A percentile compares a stretch with the other conserved stretches of the same genome.
Evolutionary conservation across 1,140 invertebrate genomes (phyloP).

Genomic region (Caenorhabditis tropicalis): DNA sequence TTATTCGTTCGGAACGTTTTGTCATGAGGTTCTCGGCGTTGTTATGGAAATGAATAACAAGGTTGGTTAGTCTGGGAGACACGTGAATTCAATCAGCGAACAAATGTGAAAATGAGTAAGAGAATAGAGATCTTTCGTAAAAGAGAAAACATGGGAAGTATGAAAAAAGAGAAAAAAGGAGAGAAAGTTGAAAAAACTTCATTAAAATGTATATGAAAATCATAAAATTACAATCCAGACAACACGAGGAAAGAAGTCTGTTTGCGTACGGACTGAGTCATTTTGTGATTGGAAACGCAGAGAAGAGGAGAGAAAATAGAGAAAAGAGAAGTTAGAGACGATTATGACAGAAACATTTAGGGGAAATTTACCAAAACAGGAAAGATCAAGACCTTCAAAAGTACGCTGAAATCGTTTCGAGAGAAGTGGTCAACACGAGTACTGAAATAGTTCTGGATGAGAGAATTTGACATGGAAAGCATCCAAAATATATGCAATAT

Average conservation of each 20-base stretch:
- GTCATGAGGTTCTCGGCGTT: background rate
- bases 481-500: background rate
- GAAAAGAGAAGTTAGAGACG: background rate
- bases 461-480: background rate
- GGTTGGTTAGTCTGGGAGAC: too few relatives aligned
- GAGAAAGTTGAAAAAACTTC: background rate
- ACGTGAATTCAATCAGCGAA: too few relatives aligned
- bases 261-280: background rate
- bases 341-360: background rate
- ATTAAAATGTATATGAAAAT: constrained; percentile 20
- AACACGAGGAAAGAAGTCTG: background rate
- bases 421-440: background rate
- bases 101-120: background rate
- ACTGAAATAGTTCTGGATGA: background rate
- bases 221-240: background rate
- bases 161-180: background rate
- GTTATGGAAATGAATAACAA: background rate
- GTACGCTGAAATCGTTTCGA: background rate
- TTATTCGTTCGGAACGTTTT: background rate
- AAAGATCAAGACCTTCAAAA: background rate
- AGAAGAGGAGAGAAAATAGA: background rate
- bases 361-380: background rate
- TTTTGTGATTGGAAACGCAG: background rate
- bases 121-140: background rate
- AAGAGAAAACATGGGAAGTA: background rate